Conservation (phyloP, 2,888 invertebrate genomes). For the Drosophila nigritarsus region DNA sequence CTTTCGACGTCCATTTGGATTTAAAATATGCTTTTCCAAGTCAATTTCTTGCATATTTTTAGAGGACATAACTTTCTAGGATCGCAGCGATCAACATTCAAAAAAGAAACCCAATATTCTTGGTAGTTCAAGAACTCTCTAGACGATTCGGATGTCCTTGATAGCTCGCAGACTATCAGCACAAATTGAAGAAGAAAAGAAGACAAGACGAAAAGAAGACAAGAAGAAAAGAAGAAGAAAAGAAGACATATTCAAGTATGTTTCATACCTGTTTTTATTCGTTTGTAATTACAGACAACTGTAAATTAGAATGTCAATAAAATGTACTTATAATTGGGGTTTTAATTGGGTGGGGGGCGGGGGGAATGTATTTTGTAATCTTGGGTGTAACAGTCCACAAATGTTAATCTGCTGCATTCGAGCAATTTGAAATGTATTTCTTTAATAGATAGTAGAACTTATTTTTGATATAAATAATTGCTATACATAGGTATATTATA, state of each 20-base stretch:
- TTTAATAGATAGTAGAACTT: constrained; percentile 26
- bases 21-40: background rate
- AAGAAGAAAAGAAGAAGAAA: background rate
- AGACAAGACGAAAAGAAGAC: background rate
- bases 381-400: constrained; percentile 43
- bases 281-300: constrained; percentile 50
- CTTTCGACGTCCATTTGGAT: background rate
- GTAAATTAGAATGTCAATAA: constrained; percentile 42
- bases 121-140: background rate
- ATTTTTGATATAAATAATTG: constrained; percentile 47
- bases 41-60: background rate
- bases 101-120: background rate
- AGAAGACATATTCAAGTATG: background rate
- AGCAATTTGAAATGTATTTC: constrained; percentile 17
- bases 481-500: constrained; percentile 43
- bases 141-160: background rate
- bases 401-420: constrained; percentile 20
- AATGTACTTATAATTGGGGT: constrained; percentile 23
- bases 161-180: background rate
- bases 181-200: background rate
- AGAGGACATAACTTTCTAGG: background rate
- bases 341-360: constrained; percentile 19
- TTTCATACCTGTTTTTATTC: constrained; percentile 45
- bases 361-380: constrained; percentile 43
- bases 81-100: background rate